These are phyloP conservation scores for Idaea biselata DNA, from an alignment of 2,888 invertebrate genomes.

Conservation along the genomic window DNA sequence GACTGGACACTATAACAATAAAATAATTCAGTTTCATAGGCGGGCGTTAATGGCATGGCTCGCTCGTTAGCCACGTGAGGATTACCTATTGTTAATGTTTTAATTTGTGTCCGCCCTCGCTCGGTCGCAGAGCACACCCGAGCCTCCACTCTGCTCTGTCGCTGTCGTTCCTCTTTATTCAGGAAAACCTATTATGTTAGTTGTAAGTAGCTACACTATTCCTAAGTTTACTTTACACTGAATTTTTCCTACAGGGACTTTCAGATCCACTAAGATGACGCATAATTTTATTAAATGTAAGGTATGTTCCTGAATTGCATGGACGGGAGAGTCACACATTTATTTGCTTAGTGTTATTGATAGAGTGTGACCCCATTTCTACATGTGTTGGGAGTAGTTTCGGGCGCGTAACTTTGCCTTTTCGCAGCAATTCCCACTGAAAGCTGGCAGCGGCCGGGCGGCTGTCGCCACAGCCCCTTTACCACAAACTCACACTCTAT, in stretches of 20 bases:
- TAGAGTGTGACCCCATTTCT: slow-evolving; percentile 46
- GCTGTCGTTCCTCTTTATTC: slow-evolving; percentile 17
- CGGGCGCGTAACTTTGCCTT: slow-evolving; percentile 59
- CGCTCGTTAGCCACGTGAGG: slow-evolving; percentile 69
- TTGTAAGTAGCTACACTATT: not conserved
- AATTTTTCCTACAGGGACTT: not conserved
- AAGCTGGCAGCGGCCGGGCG: slow-evolving; percentile 51
- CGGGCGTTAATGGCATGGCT: slow-evolving; percentile 66
- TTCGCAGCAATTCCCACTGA: slow-evolving; percentile 55
- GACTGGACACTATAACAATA: slow-evolving; percentile 61
- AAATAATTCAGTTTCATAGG: slow-evolving; percentile 70
- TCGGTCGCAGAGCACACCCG: slow-evolving; percentile 34
- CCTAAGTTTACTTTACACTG: not conserved
- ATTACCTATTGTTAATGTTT: slow-evolving; percentile 77
- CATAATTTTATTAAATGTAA: not conserved
- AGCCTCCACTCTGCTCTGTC: slow-evolving; percentile 23
- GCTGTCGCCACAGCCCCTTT: slow-evolving; percentile 45
- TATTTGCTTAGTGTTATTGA: slow-evolving; percentile 43
- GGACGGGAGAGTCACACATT: slow-evolving; percentile 28
- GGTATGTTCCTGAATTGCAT: slow-evolving; percentile 26
- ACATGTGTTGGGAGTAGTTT: slow-evolving; percentile 51
- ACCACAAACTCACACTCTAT: slow-evolving; percentile 59
- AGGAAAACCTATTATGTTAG: not conserved
- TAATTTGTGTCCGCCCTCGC: slow-evolving; percentile 64
- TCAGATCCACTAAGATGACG: not conserved